Evolutionary conservation across 2,797 vertebrate genomes (phyloP).

Genomic region (Aotus griseimembra): DNA sequence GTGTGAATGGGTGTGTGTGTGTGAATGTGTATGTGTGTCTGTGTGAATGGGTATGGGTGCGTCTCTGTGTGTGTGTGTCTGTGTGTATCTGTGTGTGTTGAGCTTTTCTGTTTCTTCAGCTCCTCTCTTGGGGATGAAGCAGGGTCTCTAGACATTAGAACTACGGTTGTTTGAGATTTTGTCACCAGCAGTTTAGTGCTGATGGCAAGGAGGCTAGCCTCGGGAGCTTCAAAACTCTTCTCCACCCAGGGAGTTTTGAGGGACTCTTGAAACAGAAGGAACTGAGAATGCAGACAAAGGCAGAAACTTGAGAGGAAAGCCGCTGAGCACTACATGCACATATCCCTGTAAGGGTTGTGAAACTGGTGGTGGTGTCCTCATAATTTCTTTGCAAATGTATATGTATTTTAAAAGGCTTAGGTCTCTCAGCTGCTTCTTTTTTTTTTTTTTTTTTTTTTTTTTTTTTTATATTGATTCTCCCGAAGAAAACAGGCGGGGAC

Average conservation of each 20-base stretch:
- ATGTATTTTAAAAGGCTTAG: not conserved
- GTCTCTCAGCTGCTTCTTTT: not conserved
- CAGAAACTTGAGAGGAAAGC: not conserved
- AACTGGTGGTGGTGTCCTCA: not conserved
- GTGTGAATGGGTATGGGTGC: no score
- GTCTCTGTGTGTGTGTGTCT: not conserved
- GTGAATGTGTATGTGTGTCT: fast-evolving
- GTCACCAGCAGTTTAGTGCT: not conserved
- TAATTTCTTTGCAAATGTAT: not conserved
- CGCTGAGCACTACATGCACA: not conserved
- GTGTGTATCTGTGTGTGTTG: not conserved
- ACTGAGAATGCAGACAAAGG: not conserved
- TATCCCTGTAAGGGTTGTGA: not conserved
- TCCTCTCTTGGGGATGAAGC: not conserved
- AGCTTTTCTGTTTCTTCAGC: not conserved
- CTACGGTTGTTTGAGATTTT: not conserved
- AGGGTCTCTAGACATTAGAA: not conserved
- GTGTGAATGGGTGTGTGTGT: not conserved
- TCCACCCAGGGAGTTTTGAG: not conserved
- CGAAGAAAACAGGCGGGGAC: no score
- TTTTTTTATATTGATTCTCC: no score
- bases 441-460: no score
- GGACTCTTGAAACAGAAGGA: not conserved
- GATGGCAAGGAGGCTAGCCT: not conserved
- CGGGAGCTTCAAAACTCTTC: not conserved